A percentile compares a stretch with the other conserved stretches of the same genome.
These are phyloP conservation scores for Gryon sp. DNA, from an alignment of 1,140 invertebrate genomes.

Conservation along the genomic window DNA sequence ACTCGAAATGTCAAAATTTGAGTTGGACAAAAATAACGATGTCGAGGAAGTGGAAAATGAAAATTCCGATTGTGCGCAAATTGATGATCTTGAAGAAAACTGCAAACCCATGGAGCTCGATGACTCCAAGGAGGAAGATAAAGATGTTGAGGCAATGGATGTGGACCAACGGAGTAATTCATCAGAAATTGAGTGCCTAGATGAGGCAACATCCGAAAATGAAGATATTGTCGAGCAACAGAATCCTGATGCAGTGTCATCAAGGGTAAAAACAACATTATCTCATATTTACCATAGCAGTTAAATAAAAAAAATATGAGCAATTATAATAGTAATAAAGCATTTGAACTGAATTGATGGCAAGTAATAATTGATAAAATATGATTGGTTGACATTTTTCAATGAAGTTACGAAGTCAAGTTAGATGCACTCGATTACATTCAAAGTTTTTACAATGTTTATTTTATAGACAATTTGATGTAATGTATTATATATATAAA, in stretches of 20 bases:
- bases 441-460: no score
- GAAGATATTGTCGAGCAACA: slow-evolving; percentile 73
- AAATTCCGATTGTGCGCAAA: slow-evolving; percentile 41
- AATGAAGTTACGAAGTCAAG: no score
- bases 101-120: slow-evolving; percentile 61
- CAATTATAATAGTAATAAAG: no score
- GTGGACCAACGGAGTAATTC: slow-evolving; percentile 73
- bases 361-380: no score
- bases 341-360: no score
- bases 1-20: slow-evolving; percentile 47
- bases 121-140: slow-evolving; percentile 31
- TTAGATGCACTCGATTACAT: no score
- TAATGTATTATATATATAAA: no score
- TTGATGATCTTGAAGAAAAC: slow-evolving; percentile 53
- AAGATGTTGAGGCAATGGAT: slow-evolving; percentile 71
- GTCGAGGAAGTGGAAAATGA: slow-evolving; percentile 68
- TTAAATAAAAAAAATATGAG: no score
- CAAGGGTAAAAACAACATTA: slow-evolving; percentile 16
- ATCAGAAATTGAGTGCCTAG: slow-evolving; percentile 76
- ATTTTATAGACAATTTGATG: no score
- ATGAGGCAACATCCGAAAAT: slow-evolving; percentile 69
- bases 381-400: no score
- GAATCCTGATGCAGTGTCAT: slow-evolving; percentile 59
- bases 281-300: no score
- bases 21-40: slow-evolving; percentile 60